Conservation (phyloP, 2,797 vertebrate genomes). For the Cyclura pinguis region DNA sequence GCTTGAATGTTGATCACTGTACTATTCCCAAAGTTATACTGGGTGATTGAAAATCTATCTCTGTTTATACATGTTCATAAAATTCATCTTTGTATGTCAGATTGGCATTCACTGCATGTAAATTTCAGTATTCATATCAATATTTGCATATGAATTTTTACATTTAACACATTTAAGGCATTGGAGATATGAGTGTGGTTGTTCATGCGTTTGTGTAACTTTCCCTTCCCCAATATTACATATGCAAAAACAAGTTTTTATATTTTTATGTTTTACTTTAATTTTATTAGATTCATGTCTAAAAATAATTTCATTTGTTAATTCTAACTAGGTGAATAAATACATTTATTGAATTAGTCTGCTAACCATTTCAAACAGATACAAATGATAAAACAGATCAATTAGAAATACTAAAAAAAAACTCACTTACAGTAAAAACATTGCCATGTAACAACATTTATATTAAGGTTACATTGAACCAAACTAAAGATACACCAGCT, state of each 20-base stretch:
- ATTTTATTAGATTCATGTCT: constrained; percentile 52
- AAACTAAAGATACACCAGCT: too few species aligned
- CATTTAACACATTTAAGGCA: not conserved
- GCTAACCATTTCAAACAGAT: too few species aligned
- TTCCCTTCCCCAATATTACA: not conserved
- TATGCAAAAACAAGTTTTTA: not conserved
- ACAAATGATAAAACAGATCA: too few species aligned
- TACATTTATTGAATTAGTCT: too few species aligned
- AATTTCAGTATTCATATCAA: not conserved
- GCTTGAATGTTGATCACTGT: not conserved
- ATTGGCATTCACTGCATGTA: too few species aligned
- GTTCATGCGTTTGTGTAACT: not conserved
- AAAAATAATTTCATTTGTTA: constrained; percentile 29
- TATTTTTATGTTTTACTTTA: constrained; percentile 42
- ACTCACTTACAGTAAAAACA: too few species aligned
- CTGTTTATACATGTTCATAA: not conserved
- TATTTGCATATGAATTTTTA: not conserved
- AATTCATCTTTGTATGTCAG: not conserved
- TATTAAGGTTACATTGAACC: too few species aligned
- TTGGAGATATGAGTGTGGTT: not conserved
- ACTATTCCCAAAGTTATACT: not conserved
- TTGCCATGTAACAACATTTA: too few species aligned
- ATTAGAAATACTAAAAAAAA: too few species aligned
- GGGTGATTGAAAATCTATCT: not conserved
- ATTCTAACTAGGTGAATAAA: too few species aligned